Evolutionary conservation across 2,888 invertebrate species (phyloP).

Genomic region (Rhaphigaster nebulosa): DNA sequence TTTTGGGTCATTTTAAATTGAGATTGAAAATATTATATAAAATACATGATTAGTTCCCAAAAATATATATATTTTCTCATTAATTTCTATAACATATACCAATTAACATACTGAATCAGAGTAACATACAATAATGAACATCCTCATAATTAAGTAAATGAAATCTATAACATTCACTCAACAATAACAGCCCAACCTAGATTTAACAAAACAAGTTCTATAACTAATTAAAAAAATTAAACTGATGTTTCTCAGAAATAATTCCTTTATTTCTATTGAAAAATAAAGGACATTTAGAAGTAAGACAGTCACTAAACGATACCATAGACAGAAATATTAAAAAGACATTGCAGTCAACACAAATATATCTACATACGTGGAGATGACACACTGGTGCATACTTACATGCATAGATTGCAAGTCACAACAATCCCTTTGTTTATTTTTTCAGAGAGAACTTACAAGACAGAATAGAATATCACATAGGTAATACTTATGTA

Average conservation of each 20-base stretch:
- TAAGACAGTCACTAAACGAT: constrained; percentile 63
- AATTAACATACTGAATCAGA: too few relatives aligned
- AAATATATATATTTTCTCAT: constrained; percentile 1
- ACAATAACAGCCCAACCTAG: not conserved
- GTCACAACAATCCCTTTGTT: not conserved
- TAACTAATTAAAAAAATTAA: not conserved
- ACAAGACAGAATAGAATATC: constrained; percentile 64
- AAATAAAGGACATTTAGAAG: constrained; percentile 63
- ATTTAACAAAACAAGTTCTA: not conserved
- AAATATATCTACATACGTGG: too few relatives aligned
- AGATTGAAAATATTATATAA: not conserved
- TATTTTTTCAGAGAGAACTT: constrained; percentile 62
- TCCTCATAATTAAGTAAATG: not conserved
- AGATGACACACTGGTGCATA: constrained; percentile 59
- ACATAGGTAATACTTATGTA: constrained; percentile 60
- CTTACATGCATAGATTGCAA: not conserved
- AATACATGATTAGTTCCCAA: not conserved
- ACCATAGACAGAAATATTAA: constrained; percentile 63
- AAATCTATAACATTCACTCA: not conserved
- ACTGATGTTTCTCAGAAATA: not conserved
- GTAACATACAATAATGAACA: not conserved
- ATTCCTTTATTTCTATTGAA: constrained; percentile 43
- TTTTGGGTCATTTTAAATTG: not conserved
- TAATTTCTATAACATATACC: not conserved
- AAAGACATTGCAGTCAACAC: constrained; percentile 62